Evolutionary conservation across 2,888 invertebrate genomes (phyloP).

Genomic region (Cantharis rufa): DNA sequence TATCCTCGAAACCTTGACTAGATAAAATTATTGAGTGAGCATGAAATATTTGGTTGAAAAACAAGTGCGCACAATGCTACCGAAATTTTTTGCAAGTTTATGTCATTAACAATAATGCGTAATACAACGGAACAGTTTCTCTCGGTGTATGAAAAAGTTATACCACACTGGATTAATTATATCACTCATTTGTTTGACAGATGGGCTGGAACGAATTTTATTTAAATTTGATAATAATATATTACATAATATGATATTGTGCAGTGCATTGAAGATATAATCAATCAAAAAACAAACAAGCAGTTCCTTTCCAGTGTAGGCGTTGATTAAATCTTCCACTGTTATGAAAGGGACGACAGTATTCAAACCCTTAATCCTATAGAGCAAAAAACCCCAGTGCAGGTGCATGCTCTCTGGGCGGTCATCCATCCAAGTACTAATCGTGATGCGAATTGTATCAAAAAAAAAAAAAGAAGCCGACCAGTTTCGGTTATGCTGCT

Average conservation of each 20-base stretch:
- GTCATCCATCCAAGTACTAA: no score
- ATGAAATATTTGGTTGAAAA: background rate
- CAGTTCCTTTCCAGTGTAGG: no score
- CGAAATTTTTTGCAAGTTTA: background rate
- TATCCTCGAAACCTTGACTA: conserved; percentile 3
- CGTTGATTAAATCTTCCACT: no score
- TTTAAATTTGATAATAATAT: background rate
- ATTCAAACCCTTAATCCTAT: no score
- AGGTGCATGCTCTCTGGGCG: no score
- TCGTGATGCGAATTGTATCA: no score
- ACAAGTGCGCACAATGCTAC: background rate
- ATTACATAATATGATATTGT: background rate
- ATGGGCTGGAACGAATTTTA: background rate
- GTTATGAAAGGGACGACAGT: no score
- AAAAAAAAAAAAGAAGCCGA: background rate
- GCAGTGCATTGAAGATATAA: background rate
- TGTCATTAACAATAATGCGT: background rate
- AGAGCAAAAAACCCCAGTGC: no score
- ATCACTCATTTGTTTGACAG: background rate
- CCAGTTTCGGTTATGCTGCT: background rate
- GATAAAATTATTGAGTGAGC: background rate
- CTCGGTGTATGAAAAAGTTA: background rate
- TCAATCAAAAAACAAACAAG: background rate
- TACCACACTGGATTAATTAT: background rate
- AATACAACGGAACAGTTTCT: background rate